Conservation (phyloP, 2,797 vertebrate species). For the Acropternis orthonyx region DNA sequence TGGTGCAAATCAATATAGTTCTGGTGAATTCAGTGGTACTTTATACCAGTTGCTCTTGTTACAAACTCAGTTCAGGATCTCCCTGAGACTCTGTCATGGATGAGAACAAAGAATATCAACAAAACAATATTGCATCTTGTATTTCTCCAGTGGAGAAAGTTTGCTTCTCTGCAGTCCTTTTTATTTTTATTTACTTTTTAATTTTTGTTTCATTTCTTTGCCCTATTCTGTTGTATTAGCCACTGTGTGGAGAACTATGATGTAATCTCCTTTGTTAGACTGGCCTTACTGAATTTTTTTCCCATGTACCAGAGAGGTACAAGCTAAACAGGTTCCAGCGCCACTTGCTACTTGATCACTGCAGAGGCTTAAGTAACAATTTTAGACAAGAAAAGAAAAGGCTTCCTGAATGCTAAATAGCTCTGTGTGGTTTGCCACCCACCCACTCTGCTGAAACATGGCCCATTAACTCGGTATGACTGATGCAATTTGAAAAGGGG, state of each 20-base stretch:
- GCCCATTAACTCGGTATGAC: background rate
- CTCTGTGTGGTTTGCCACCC: background rate
- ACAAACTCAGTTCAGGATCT: background rate
- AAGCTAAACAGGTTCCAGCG: background rate
- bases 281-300: background rate
- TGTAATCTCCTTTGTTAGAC: background rate
- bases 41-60: background rate
- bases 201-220: background rate
- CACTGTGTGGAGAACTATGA: background rate
- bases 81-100: background rate
- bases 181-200: background rate
- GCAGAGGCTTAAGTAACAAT: background rate
- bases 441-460: slow-evolving; percentile 1
- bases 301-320: background rate
- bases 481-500: background rate
- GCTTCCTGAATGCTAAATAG: background rate
- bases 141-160: background rate
- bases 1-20: background rate
- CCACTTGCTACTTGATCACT: background rate
- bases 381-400: slow-evolving; percentile 7
- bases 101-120: background rate
- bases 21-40: background rate
- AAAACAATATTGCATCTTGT: background rate
- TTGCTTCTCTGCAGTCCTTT: background rate
- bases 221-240: background rate